Evolutionary conservation across 2,113 vertebrate species (phyloP), one percentile per base, ranked within the genome.

Genomic region (Oxygymnocypris stewartii): DNA sequence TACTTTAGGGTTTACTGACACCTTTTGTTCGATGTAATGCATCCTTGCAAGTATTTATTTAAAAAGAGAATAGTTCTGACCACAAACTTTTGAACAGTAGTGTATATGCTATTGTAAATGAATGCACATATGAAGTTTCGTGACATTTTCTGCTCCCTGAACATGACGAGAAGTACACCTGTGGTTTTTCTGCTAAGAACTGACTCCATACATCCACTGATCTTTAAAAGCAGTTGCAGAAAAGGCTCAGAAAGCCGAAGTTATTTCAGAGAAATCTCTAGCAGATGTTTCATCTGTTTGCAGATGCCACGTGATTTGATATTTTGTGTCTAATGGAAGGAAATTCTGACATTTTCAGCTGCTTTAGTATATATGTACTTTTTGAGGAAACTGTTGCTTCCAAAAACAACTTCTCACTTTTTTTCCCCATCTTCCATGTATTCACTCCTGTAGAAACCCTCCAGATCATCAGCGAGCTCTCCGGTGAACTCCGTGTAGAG

Each of bases 391-490:
- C 8, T 37, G 4, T n/a, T 10, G 10, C 57, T 9, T n/a, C 25
- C 49, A 1, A 10, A 76, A 61, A 84, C 8, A 12, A 71, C 42
- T 57, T 8, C 97, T 91, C 92, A 99, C 98, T 91, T 98, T 42
- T 4, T 88, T 0, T 87, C 76, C 0, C 23, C 25, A 0, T 88
- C 63, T 0, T 98, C 96, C 0, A 1, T 3, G 67, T 99, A 99
- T 90, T 97, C 97, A 12, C 98, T 99, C 89, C 97, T 95, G 90
- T 99, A 99, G 93, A 99, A 97, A 63, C 98, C 98, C 0, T 95
- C 92, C 88, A 99, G 94, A 86, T 98, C 96, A 0, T 98, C 97
- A 0, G 97, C 96, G 91, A 99, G 93, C 87, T 98, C 96, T 4
- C 97, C 98, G 0, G 7, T 42, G 86, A 99, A 99, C 28, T 0